phyloP scores from a whole-genome alignment of 2,797 vertebrate species.

The Paramormyrops hopkinsi region DNA sequence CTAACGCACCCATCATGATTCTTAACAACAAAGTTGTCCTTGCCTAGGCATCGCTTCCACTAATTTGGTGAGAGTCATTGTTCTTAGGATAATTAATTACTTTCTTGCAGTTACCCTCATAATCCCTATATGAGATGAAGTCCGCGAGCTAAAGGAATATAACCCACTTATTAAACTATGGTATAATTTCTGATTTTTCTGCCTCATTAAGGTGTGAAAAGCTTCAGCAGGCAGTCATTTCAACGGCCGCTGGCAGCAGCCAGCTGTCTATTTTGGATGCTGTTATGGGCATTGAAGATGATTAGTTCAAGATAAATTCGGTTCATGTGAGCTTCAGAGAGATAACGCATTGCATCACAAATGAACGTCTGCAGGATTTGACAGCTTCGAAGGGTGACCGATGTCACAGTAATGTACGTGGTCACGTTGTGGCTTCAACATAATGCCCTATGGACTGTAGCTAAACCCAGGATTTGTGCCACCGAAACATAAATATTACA shows the following conservation, averaged over 20 bases:
- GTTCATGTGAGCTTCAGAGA: neutral
- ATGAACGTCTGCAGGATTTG: neutral
- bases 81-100: neutral
- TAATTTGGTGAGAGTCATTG: neutral
- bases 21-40: neutral
- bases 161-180: conserved; percentile 3
- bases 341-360: neutral
- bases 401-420: neutral
- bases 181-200: conserved; percentile 17
- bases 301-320: conserved; percentile 1
- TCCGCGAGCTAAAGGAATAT: neutral
- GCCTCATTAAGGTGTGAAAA: conserved; percentile 23
- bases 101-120: neutral
- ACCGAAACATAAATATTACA: neutral
- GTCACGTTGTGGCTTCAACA: neutral
- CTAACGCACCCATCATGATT: neutral
- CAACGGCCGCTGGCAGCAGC: neutral
- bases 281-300: conserved; percentile 3
- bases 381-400: neutral
- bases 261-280: conserved; percentile 14
- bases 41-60: neutral
- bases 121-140: neutral
- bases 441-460: neutral
- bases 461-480: neutral
- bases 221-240: conserved; percentile 14